These are phyloP conservation scores for Anadara kagoshimensis DNA, from an alignment of 1,140 invertebrate species.

Conservation along the genomic window DNA sequence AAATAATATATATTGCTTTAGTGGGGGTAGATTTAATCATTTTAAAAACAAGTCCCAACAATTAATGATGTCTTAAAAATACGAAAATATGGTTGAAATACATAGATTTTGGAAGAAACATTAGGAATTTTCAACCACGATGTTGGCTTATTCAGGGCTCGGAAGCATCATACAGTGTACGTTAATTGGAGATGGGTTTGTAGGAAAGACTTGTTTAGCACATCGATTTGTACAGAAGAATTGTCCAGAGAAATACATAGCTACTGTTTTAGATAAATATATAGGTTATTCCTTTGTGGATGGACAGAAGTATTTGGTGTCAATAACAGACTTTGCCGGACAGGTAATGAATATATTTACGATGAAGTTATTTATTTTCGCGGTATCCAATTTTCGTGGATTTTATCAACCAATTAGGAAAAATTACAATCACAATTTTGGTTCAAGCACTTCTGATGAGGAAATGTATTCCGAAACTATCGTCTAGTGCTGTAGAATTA, in stretches of 20 bases:
- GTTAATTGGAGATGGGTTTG: conserved; percentile 67
- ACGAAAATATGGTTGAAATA: too few relatives aligned
- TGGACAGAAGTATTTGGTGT: conserved; percentile 21
- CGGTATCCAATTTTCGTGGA: background rate
- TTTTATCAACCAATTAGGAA: background rate
- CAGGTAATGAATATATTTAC: conserved; percentile 15
- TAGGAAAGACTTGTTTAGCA: conserved; percentile 68
- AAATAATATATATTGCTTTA: too few relatives aligned
- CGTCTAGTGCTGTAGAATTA: too few relatives aligned
- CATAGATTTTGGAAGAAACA: too few relatives aligned
- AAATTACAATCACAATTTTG: background rate
- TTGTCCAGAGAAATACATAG: conserved; percentile 57
- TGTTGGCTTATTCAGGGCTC: too few relatives aligned
- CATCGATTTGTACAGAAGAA: conserved; percentile 53
- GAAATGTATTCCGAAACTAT: too few relatives aligned
- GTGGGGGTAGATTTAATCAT: too few relatives aligned
- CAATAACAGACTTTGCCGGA: conserved; percentile 26
- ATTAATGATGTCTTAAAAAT: too few relatives aligned
- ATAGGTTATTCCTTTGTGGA: background rate
- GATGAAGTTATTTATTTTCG: background rate
- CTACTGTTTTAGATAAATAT: conserved; percentile 71
- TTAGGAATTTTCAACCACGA: too few relatives aligned
- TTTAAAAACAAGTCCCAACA: too few relatives aligned
- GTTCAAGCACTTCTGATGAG: too few relatives aligned
- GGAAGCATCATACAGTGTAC: too few relatives aligned